These are phyloP conservation scores for Lepus americanus DNA, from an alignment of 2,113 vertebrate genomes.

Conservation along the genomic window DNA sequence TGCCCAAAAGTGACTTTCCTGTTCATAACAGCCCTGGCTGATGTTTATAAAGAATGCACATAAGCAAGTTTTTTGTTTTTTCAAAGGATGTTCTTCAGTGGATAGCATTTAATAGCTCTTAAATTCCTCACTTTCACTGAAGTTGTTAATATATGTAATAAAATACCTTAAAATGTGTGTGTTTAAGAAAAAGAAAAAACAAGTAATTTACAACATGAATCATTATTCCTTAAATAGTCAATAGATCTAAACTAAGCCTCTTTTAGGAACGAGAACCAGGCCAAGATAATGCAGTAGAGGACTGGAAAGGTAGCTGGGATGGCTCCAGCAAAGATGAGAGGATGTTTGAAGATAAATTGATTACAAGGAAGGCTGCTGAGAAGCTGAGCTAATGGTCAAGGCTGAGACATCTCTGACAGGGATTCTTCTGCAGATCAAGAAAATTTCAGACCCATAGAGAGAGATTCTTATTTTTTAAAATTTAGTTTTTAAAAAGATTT, in stretches of 20 bases:
- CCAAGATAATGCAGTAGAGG: neutral
- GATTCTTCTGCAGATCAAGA: neutral
- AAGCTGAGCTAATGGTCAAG: neutral
- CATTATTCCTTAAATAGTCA: neutral
- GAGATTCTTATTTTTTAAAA: neutral
- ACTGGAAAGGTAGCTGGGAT: neutral
- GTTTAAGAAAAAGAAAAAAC: neutral
- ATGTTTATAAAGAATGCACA: neutral
- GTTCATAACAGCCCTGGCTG: neutral
- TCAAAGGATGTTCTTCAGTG: neutral
- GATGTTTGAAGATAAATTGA: no score
- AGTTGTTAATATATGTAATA: neutral
- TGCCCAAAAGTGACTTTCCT: neutral
- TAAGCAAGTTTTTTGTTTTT: neutral
- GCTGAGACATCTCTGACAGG: no score
- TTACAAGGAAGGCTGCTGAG: neutral
- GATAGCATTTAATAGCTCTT: neutral
- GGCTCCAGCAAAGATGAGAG: neutral
- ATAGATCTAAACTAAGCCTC: neutral
- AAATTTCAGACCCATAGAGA: neutral
- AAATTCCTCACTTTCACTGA: neutral
- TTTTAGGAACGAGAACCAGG: neutral
- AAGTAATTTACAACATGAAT: neutral
- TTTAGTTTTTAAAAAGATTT: no score
- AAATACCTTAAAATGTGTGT: neutral